Evolutionary conservation across 2,888 invertebrate genomes (phyloP).

Genomic region (Lobophora halterata): DNA sequence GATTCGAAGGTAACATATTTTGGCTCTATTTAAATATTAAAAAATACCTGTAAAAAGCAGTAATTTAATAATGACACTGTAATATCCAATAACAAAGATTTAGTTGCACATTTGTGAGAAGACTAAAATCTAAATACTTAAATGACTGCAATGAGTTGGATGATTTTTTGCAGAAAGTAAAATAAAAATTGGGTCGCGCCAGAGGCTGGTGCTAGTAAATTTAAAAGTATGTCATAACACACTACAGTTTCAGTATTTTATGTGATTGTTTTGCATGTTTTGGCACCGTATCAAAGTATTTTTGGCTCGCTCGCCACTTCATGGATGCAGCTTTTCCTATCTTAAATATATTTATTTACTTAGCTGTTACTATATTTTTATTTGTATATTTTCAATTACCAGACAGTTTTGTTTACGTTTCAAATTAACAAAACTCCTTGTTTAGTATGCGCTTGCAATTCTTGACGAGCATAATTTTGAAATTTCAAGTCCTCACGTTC

Average conservation of each 20-base stretch:
- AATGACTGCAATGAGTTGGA: no score
- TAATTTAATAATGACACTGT: no score
- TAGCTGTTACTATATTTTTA: conserved; percentile 14
- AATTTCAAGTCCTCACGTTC: no score
- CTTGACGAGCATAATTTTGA: no score
- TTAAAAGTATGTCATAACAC: conserved; percentile 44
- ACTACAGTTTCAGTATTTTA: conserved; percentile 46
- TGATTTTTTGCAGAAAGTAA: no score
- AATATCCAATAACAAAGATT: no score
- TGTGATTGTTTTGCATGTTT: conserved; percentile 61
- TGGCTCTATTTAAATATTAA: conserved; percentile 1
- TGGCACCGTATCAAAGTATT: conserved; percentile 75
- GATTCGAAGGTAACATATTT: not conserved
- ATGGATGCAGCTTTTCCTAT: conserved; percentile 64
- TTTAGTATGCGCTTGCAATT: no score
- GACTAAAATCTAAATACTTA: no score
- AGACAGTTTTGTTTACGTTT: no score
- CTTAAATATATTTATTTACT: conserved; percentile 35
- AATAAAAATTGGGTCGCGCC: conserved; percentile 1
- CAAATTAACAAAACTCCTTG: no score
- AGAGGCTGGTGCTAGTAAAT: conserved; percentile 30
- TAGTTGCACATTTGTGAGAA: no score
- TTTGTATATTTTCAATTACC: not conserved
- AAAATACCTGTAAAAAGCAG: no score
- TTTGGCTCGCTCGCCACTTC: conserved; percentile 69